Percentiles rank a stretch among this genome's conserved stretches.
Evolutionary conservation across 2,888 invertebrate species (phyloP).

Genomic region (Drosophila neonasuta): DNA sequence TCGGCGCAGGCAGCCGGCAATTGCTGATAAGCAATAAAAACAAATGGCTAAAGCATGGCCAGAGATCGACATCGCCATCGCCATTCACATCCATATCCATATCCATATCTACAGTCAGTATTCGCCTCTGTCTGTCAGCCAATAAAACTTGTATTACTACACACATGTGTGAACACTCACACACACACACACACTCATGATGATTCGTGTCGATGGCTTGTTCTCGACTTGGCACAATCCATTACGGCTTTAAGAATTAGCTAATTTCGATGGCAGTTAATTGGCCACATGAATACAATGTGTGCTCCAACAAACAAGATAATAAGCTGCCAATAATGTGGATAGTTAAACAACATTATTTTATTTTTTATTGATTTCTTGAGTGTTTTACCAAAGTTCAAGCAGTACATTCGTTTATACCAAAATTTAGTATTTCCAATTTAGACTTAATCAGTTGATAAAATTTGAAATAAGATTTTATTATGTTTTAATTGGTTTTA

Average conservation of each 20-base stretch:
- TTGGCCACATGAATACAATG: slow-evolving; percentile 53
- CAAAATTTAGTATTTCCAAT: background rate
- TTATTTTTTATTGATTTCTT: background rate
- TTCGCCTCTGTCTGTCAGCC: slow-evolving; percentile 35
- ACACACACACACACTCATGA: slow-evolving; percentile 9
- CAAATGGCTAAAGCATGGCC: slow-evolving; percentile 64
- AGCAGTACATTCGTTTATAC: background rate
- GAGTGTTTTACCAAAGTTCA: background rate
- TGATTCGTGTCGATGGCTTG: slow-evolving; percentile 42
- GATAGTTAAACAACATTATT: slow-evolving; percentile 20
- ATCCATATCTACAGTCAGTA: slow-evolving; percentile 18
- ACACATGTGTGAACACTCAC: slow-evolving; percentile 3
- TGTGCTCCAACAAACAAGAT: slow-evolving; percentile 27
- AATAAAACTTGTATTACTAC: slow-evolving; percentile 30
- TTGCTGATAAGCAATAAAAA: slow-evolving; percentile 73
- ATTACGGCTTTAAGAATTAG: slow-evolving; percentile 44
- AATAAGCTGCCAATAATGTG: slow-evolving; percentile 10
- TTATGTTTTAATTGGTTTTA: background rate
- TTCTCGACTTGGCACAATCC: slow-evolving; percentile 61
- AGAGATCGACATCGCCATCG: slow-evolving; percentile 16
- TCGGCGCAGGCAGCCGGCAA: slow-evolving; percentile 41
- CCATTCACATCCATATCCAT: slow-evolving; percentile 17
- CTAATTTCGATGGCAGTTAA: slow-evolving; percentile 63
- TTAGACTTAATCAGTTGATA: background rate
- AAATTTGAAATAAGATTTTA: background rate